Conservation (phyloP, 2,888 invertebrate species). For the Galerucella nymphaeae region DNA sequence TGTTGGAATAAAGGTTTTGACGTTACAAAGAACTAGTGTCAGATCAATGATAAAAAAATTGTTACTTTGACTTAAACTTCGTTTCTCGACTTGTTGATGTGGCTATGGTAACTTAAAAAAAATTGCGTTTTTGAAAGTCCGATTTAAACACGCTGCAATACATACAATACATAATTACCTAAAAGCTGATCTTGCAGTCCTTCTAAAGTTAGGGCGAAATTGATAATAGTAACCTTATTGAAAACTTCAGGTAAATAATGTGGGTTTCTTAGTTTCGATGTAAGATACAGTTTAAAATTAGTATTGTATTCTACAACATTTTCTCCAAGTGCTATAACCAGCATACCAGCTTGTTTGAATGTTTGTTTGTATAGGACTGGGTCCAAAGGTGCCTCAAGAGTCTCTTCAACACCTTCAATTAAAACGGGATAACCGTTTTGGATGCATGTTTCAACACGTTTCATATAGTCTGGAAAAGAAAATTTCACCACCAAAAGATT, state of each 20-base stretch:
- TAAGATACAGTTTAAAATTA: conserved; percentile 83
- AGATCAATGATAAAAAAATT: too few species aligned
- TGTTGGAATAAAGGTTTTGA: too few species aligned
- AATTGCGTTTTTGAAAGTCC: too few species aligned
- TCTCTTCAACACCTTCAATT: conserved; percentile 82
- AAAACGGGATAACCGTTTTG: conserved; percentile 82
- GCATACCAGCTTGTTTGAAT: conserved; percentile 78
- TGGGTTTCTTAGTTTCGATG: conserved; percentile 85
- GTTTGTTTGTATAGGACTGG: conserved; percentile 80
- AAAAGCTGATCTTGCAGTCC: conserved; percentile 86
- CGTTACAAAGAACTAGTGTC: too few species aligned
- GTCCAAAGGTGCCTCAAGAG: conserved; percentile 82
- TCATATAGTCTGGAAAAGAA: conserved; percentile 80
- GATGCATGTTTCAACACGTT: conserved; percentile 78
- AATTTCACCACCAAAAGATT: conserved; percentile 79
- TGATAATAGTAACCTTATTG: conserved; percentile 84
- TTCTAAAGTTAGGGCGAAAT: conserved; percentile 85
- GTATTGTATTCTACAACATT: conserved; percentile 81
- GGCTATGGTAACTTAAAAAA: too few species aligned
- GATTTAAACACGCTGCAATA: background rate
- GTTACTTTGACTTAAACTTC: too few species aligned
- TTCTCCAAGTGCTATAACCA: conserved; percentile 82
- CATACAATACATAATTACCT: conserved; percentile 63
- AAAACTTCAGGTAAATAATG: conserved; percentile 88
- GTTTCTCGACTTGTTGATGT: too few species aligned